These are phyloP conservation scores for Orthonevra nobilis DNA, from an alignment of 2,888 invertebrate species.

Conservation along the genomic window DNA sequence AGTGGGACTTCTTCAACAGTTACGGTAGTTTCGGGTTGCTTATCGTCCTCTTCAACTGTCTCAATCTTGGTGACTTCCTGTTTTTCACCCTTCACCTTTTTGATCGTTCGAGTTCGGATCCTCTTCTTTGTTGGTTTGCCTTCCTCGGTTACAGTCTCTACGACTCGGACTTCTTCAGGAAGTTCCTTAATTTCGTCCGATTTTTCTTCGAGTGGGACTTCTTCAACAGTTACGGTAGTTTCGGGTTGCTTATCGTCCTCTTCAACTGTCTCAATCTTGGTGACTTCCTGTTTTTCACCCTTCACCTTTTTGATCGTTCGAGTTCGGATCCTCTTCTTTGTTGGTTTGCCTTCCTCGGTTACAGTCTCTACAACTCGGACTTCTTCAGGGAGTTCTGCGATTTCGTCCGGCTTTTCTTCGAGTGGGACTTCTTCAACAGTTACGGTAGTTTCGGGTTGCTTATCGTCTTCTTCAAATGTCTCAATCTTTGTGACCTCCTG, in stretches of 20 bases:
- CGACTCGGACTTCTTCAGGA: constrained; percentile 29
- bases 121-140: constrained; percentile 42
- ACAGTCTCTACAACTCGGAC: constrained; percentile 14
- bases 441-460: constrained; percentile 20
- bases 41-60: constrained; percentile 51
- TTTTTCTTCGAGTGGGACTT: constrained; percentile 25
- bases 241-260: constrained; percentile 46
- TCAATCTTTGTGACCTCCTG: constrained; percentile 36
- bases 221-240: constrained; percentile 37
- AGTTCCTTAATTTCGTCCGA: constrained; percentile 31
- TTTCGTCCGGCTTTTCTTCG: constrained; percentile 12
- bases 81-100: constrained; percentile 40
- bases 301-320: constrained; percentile 35
- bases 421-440: constrained; percentile 18
- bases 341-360: constrained; percentile 23
- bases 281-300: constrained; percentile 52
- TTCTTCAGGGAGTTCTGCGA: constrained; percentile 21
- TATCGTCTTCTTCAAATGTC: constrained; percentile 25
- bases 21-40: constrained; percentile 43
- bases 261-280: constrained; percentile 48
- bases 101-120: constrained; percentile 41
- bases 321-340: constrained; percentile 36
- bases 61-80: constrained; percentile 53
- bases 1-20: constrained; percentile 39
- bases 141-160: constrained; percentile 33